Base-by-base conservation (phyloP, 2,113 vertebrate genomes). In the Hyaena hyaena region DNA sequence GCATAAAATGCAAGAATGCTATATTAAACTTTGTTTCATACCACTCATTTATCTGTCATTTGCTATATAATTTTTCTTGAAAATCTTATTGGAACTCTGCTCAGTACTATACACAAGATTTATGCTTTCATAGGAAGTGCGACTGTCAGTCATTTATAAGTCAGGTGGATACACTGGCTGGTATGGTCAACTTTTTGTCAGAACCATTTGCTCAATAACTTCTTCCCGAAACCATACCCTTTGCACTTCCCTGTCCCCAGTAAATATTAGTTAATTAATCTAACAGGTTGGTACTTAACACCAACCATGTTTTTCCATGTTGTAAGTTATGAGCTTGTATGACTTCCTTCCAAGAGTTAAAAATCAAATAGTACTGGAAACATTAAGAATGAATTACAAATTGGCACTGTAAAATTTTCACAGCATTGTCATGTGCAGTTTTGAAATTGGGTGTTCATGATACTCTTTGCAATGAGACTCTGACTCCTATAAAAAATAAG, bases 71-170 rank as follows among this genome's bases (percentile, higher is more conserved):
- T 77, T 86, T 80, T 93, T 45, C n/a, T n/a, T 61, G 55, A 90
- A 95, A 90, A 87, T 81, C 43, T 88, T 92, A 84, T 43, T 95
- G 74, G 74, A 95, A 80, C 90, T 74, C 90, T 91, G 4, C 43
- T 85, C 80, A 39, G 28, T 93, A 81, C 76, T 58, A 55, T 76
- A 89, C 31, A 31, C 83, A 85, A 74, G 16, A 66, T 73, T 55
- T 94, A 21, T 31, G 10, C 58, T 93, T 81, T 96, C 90, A 43
- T 19, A 93, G 24, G 10, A 91, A 84, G 45, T 35, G 31, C 31
- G 88, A 9, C 88, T 92, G 88, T 96, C 24, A 71, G 35, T 96
- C 76, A 80, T 68, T 95, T 96, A 10, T 85, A 90, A 90, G 11
- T 89, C 83, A 88, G n/a, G 48, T 80, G 0, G 4, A 55, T 65